phyloP scores from a whole-genome alignment of 2,113 vertebrate genomes.

The Nannobrachium achirus region DNA sequence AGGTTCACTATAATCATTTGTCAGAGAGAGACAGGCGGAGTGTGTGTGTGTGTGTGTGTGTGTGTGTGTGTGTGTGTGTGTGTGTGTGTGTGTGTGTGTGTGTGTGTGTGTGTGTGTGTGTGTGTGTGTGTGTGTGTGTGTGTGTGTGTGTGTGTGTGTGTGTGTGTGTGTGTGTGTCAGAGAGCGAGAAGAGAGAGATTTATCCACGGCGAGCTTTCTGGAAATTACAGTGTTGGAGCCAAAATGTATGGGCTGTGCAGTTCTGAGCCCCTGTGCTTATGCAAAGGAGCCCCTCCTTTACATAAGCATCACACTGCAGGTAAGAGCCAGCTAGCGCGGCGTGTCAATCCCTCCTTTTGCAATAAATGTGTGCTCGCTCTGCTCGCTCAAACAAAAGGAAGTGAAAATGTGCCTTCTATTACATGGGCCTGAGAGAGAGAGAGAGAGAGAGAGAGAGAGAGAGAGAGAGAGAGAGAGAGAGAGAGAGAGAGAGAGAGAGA shows the following conservation, averaged over 20 bases:
- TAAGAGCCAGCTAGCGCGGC: constrained; percentile 34
- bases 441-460: no score
- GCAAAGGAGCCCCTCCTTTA: constrained; percentile 30
- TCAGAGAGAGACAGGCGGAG: constrained; percentile 8
- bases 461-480: no score
- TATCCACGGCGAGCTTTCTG: not conserved
- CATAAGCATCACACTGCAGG: constrained; percentile 32
- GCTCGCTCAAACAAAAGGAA: constrained; percentile 65
- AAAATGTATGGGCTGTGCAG: constrained; percentile 21
- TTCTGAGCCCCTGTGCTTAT: constrained; percentile 13
- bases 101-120: no score
- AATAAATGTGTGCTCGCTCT: constrained; percentile 64
- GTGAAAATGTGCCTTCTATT: constrained; percentile 32
- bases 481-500: no score
- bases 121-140: no score
- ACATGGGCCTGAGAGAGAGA: constrained; percentile 58
- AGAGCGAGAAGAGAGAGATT: not conserved
- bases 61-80: no score
- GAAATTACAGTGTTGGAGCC: constrained; percentile 4
- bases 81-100: no score
- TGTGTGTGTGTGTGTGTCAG: no score
- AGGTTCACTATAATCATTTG: constrained; percentile 16
- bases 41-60: no score
- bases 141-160: no score
- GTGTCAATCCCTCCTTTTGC: constrained; percentile 46